Evolutionary conservation across 2,888 invertebrate genomes (phyloP), one percentile per base, ranked within the genome.

Genomic region (Nemotelus pantherinus): DNA sequence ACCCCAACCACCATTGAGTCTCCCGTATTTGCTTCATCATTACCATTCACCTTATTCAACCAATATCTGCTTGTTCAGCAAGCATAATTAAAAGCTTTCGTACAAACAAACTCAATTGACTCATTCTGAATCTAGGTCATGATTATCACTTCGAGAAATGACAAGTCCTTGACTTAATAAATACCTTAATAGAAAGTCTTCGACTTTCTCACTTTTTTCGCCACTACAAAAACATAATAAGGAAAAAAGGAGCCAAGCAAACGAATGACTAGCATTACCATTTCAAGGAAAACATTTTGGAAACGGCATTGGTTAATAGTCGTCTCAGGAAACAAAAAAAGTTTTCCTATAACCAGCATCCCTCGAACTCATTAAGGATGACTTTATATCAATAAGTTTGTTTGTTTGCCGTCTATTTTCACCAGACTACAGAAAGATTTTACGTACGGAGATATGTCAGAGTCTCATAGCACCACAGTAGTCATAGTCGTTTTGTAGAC

Each of bases 351-450:
- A 74, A 74, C 74, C 48, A 55, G 44, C 74, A 74, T 74, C 74
- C 74, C 63, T 70, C 50, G 39, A 39, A 63, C 74, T 60, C 74
- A 74, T 74, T 74, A 74, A 74, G 60, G 60, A 74, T 63, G 63
- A 60, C 63, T 74, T 74, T 74, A 74, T 74, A 74, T 74, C 74
- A 74, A 74, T 74, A 74, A 74, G 45, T 70, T 70, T 55, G 53
- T 70, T 70, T 70, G 60, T 43, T 41, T 60, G 25, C 25, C 25
- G 25, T 10, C 60, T 60, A 60, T 60, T 60, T 60, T 60, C 60
- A 60, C 60, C 60, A 60, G 4, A 41, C 7, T 4, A 60, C 41
- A 60, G 39, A 43, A 25, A 60, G 7, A 60, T 60, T 7, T 60
- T 7, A 25, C 41, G 60, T 58, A 4, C 58, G 25, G 25, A 25